Evolutionary conservation across 2,888 invertebrate species (phyloP), one percentile per base, ranked within the genome.

Genomic region (Volucella zonaria): DNA sequence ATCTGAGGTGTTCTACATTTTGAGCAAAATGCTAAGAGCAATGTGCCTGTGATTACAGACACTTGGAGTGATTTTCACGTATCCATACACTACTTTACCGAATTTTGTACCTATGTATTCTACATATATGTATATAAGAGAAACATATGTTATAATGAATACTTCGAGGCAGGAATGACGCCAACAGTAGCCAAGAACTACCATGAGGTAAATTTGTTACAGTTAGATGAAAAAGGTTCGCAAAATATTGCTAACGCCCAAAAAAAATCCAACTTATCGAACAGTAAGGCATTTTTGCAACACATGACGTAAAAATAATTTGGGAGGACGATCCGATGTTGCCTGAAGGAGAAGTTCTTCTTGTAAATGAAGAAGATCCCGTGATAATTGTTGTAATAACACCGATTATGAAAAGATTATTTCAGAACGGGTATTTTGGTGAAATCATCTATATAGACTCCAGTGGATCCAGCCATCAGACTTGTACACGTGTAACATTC

Each of bases 361-460:
- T 59, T 43, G 42, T 43, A 43, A 43, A 43, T 42, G 11, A 59
- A 59, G 11, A 59, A 43, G 59, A 59, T 42, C 59, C 43, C 9
- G 18, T 59, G 15, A 59, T 42, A 59, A 42, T 59, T 59, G 42
- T 43, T 42, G 43, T 42, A 14, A 43, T 40, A 15, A 14, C 58
- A 58, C 58, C 42, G 42, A 58, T 59, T 43, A 59, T 43, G 42
- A 59, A 43, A 59, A 59, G 43, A 18, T 43, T 18, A 59, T 59
- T 59, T 18, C 18, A 43, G 59, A 59, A 59, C 18, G 43, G 43
- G 18, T 59, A 43, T 59, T 14, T 43, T 59, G 59, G 43, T 59
- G 59, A 59, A 59, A 59, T 59, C 42, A 42, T 59, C 15, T 40
- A 59, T 42, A 42, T 59, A 14, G 54, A 56, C 54, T 59, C 58